Percentiles rank a stretch among this genome's conserved stretches.
Evolutionary conservation across 2,888 invertebrate genomes (phyloP).

Genomic region (Lottia scabra): DNA sequence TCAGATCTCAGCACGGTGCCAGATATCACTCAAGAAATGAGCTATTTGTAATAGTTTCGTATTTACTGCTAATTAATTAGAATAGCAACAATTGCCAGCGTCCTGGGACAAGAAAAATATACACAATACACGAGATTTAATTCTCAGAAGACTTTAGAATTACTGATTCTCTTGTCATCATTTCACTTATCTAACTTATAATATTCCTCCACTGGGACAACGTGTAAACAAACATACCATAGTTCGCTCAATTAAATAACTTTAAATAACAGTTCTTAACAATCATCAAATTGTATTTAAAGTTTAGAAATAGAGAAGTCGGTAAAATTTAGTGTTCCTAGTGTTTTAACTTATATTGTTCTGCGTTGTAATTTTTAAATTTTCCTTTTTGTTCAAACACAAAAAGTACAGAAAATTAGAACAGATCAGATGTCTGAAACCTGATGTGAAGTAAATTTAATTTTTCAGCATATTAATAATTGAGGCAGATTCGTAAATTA

Average conservation of each 20-base stretch:
- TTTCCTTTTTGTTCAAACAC: too few relatives aligned
- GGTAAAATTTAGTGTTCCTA: too few relatives aligned
- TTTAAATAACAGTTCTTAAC: too few relatives aligned
- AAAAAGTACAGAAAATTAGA: too few relatives aligned
- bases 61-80: slow-evolving; percentile 5
- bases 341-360: too few relatives aligned
- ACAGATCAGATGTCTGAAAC: too few relatives aligned
- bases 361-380: too few relatives aligned
- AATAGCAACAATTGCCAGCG: background rate
- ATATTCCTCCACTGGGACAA: background rate
- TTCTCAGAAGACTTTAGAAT: background rate
- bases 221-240: background rate
- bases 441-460: too few relatives aligned
- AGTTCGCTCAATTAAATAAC: background rate
- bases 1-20: background rate
- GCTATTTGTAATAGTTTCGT: slow-evolving; percentile 4
- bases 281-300: too few relatives aligned
- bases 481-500: too few relatives aligned
- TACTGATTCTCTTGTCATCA: background rate
- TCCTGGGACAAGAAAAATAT: background rate
- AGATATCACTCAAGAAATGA: background rate
- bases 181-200: background rate
- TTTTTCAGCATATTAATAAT: too few relatives aligned
- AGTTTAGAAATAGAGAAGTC: too few relatives aligned
- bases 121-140: background rate